phyloP scores from a whole-genome alignment of 2,888 invertebrate species.

The Drosophila buzzatii region DNA sequence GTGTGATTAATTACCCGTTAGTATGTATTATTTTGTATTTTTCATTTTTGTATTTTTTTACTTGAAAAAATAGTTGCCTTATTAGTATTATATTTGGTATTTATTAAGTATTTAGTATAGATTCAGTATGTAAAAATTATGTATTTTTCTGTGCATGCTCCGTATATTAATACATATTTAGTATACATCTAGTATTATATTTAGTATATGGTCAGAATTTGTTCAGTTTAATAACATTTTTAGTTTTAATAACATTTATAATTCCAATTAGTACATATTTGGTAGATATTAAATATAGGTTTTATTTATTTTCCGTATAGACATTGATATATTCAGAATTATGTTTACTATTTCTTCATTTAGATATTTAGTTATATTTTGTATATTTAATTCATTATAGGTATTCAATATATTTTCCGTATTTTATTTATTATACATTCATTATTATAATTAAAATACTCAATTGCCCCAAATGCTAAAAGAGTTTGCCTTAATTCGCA shows the following conservation, averaged over 20 bases:
- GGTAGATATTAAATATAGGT: not conserved
- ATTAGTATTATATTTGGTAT: not conserved
- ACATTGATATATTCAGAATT: not conserved
- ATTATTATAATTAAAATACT: not conserved
- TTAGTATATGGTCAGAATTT: not conserved
- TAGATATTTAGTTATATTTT: too few relatives aligned
- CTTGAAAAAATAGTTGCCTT: not conserved
- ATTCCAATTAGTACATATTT: not conserved
- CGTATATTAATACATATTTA: not conserved
- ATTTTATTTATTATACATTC: not conserved
- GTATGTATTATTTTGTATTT: not conserved
- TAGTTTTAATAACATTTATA: not conserved
- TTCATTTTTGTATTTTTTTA: not conserved
- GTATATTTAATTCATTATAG: too few relatives aligned
- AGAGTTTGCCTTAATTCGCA: slow-evolving; percentile 9
- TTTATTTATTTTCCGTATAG: not conserved
- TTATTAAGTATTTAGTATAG: not conserved
- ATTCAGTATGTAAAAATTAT: not conserved
- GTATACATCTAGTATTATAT: not conserved
- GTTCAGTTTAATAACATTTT: too few relatives aligned
- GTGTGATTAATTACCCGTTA: not conserved
- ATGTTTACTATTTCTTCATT: not conserved
- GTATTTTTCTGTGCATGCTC: too few relatives aligned
- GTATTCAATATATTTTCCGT: too few relatives aligned
- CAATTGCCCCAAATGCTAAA: slow-evolving; percentile 6